Conservation (phyloP, 1,140 invertebrate genomes). For the Neodiprion virginianus region DNA sequence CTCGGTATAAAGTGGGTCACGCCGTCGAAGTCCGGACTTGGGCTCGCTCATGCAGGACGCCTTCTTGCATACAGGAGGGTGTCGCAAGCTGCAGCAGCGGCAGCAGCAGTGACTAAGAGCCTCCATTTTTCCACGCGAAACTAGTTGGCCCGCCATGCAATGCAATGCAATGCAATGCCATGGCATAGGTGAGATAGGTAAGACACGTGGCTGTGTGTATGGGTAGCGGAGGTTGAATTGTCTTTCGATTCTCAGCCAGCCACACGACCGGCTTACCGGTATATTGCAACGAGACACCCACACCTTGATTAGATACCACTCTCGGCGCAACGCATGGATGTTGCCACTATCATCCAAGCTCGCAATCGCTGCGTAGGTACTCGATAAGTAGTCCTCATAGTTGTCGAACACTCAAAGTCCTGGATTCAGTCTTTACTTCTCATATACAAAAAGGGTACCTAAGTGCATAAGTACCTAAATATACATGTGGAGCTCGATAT, state of each 20-base stretch:
- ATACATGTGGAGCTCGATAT: no score
- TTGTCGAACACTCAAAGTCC: no score
- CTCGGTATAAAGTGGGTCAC: slow-evolving; percentile 44
- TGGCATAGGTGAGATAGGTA: neutral
- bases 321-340: neutral
- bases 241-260: slow-evolving; percentile 13
- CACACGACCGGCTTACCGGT: slow-evolving; percentile 6
- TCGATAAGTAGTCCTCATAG: neutral
- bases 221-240: neutral
- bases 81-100: slow-evolving; percentile 36
- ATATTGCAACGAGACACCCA: slow-evolving; percentile 28
- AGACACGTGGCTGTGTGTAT: neutral
- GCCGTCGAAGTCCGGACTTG: slow-evolving; percentile 40
- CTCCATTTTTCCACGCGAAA: slow-evolving; percentile 50
- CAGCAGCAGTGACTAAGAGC: slow-evolving; percentile 47
- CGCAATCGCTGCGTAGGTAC: slow-evolving; percentile 6
- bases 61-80: slow-evolving; percentile 16
- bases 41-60: slow-evolving; percentile 46
- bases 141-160: slow-evolving; percentile 40
- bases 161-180: neutral
- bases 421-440: no score
- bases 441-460: no score
- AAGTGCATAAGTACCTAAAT: no score
- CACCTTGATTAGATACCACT: slow-evolving; percentile 22
- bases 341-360: neutral